A percentile compares a stretch with the other conserved stretches of the same genome.
These are phyloP conservation scores for Polypedilum vanderplanki DNA, from an alignment of 1,140 invertebrate species.

Conservation along the genomic window DNA sequence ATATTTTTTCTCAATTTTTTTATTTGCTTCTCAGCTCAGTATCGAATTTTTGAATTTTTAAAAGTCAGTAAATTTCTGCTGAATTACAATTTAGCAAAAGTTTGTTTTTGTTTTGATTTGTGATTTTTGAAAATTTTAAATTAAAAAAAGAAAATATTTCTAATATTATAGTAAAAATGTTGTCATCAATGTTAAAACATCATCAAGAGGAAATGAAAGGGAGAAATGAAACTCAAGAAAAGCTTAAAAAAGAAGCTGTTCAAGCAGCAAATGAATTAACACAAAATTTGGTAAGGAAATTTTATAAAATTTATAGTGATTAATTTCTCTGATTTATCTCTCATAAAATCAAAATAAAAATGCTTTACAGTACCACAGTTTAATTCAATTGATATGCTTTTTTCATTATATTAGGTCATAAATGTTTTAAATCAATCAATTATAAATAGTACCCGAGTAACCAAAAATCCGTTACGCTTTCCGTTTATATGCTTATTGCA, in stretches of 20 bases:
- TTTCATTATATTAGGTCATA: neutral
- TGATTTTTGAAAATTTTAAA: conserved; percentile 1
- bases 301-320: neutral
- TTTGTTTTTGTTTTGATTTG: neutral
- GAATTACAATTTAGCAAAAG: neutral
- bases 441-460: too few relatives aligned
- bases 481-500: too few relatives aligned
- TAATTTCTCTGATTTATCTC: too few relatives aligned
- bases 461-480: too few relatives aligned
- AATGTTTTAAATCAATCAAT: neutral
- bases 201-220: conserved; percentile 69
- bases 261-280: conserved; percentile 85
- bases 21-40: neutral
- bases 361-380: too few relatives aligned
- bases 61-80: neutral
- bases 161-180: conserved; percentile 51
- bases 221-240: conserved; percentile 79
- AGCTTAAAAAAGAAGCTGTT: conserved; percentile 74
- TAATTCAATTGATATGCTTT: too few relatives aligned
- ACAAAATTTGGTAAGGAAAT: conserved; percentile 63
- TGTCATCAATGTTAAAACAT: conserved; percentile 80
- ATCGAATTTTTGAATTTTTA: neutral
- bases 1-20: neutral
- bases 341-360: too few relatives aligned
- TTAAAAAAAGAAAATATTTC: conserved; percentile 27